Evolutionary conservation across 2,797 vertebrate species (phyloP), one percentile per base, ranked within the genome.

Genomic region (Danio aesculapii): DNA sequence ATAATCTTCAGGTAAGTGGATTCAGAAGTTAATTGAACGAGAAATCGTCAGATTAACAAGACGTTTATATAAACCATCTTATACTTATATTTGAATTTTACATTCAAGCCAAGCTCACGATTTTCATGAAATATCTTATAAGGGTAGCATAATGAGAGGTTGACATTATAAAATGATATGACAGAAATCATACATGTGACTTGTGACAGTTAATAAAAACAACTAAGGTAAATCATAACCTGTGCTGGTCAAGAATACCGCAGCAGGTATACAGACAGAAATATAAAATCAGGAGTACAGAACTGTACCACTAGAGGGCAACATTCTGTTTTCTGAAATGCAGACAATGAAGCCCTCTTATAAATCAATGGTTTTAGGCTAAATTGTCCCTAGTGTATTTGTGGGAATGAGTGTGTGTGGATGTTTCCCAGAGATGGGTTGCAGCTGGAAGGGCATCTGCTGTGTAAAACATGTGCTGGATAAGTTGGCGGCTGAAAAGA

Each of bases 221-320:
- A 30, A 21, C 1, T 1, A 14, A 49, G 8, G n/a, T 30, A 50
- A 50, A 68, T 49, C 14, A 41, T 16, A 16, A 41, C 21, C 3
- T 61, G 59, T 16, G 39, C 41, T 44, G 10, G 41, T n/a, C 61
- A 63, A n/a, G 16, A 63, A 63, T 5, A 44, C 43, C 17, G 21
- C 6, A 49, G 30, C 16, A 43, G 10, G 30, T 41, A 13, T 30
- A 30, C 43, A 41, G 46, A 53, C 21, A 66, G 13, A 19, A 21
- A 21, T 43, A 41, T 58, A 4, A 44, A 19, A 2, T 43, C 6
- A 58, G n/a, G 12, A 58, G 44, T 61, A n/a, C 44, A 49, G 1
- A 4, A 5, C n/a, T 39, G 10, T 62, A 17, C 73, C 73, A 75
- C 59, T 52, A 75, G 73, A 63, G 73, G 73, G 14, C 73, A 39